Percentiles rank a stretch among this genome's conserved stretches.
Evolutionary conservation across 2,113 vertebrate species (phyloP).

Genomic region (Ictidomys tridecemlineatus): DNA sequence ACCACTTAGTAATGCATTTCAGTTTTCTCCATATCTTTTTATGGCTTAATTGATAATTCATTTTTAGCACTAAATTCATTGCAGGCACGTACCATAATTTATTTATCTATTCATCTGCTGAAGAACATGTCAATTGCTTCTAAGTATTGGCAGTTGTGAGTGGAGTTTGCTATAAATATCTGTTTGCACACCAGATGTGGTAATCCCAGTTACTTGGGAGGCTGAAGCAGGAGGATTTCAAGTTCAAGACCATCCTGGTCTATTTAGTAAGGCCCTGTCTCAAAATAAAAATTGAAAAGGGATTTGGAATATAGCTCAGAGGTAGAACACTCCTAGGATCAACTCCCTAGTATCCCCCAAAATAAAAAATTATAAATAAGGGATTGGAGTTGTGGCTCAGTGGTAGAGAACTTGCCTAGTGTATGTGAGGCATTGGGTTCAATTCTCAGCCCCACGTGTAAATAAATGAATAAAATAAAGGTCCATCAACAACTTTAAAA

Average conservation of each 20-base stretch:
- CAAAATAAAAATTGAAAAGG: not conserved
- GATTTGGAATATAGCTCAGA: not conserved
- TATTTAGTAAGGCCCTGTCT: not conserved
- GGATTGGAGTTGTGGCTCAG: too few relatives aligned
- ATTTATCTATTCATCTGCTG: not conserved
- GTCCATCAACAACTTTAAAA: too few relatives aligned
- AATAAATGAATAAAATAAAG: too few relatives aligned
- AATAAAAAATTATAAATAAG: too few relatives aligned
- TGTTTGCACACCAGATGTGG: not conserved
- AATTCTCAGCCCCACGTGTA: too few relatives aligned
- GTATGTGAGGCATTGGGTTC: too few relatives aligned
- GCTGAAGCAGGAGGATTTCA: not conserved
- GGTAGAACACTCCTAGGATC: not conserved
- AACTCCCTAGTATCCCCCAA: not conserved
- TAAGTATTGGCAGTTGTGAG: not conserved
- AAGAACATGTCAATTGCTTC: not conserved
- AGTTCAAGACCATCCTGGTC: not conserved
- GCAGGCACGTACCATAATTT: not conserved
- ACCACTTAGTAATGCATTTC: not conserved
- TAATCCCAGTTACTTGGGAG: not conserved
- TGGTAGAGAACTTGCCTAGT: too few relatives aligned
- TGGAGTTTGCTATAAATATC: not conserved
- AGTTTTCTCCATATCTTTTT: not conserved
- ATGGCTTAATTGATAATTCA: not conserved
- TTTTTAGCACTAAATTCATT: not conserved